Conservation (phyloP, 2,797 vertebrate genomes). For the Spheniscus humboldti region DNA sequence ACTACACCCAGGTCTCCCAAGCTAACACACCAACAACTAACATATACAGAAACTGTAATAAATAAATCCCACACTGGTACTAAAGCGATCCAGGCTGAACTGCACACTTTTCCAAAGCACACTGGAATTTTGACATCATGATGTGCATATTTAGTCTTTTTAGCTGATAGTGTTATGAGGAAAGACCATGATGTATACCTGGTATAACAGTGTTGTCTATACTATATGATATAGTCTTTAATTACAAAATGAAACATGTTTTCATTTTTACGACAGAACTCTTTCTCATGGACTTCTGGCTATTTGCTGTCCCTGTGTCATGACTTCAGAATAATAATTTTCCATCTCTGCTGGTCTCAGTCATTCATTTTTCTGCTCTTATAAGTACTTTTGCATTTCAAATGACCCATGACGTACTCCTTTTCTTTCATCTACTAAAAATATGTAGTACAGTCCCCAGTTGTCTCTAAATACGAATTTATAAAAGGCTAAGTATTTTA, state of each 20-base stretch:
- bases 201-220: neutral
- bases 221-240: neutral
- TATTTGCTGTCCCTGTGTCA: fast-evolving
- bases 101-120: neutral
- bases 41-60: neutral
- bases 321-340: neutral
- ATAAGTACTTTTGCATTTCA: neutral
- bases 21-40: neutral
- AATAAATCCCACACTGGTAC: neutral
- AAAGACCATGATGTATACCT: neutral
- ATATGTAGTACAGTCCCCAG: neutral
- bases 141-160: neutral
- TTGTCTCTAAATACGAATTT: neutral
- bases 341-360: neutral
- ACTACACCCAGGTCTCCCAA: neutral
- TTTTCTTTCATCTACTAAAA: neutral
- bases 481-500: neutral
- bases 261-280: neutral
- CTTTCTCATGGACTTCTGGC: neutral
- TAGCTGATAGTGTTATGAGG: neutral
- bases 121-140: neutral
- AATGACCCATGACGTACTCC: neutral
- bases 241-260: fast-evolving
- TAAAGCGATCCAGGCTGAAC: neutral
- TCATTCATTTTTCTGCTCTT: neutral